Evolutionary conservation across 1,140 invertebrate genomes (phyloP), one percentile per base, ranked within the genome.

Genomic region (Drosophila hydei): DNA sequence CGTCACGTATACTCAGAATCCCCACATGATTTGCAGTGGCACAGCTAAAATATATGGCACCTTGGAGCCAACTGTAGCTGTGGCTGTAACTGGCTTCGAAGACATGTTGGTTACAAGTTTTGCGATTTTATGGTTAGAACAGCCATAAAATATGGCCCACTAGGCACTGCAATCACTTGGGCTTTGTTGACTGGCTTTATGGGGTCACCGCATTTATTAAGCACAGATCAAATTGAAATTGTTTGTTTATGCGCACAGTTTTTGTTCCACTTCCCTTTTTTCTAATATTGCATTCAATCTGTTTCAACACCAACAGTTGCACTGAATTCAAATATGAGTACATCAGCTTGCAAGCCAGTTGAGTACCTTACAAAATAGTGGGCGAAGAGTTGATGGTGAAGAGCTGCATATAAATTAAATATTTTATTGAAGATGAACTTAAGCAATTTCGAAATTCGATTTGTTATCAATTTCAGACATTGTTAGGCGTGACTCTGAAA

Each of bases 61-160:
- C 62, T 54, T 52, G 64, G 70, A 74, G 81, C 62, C 72, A 56
- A 58, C 25, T 65, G 48, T 52, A 48, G 67, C 61, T 65, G 48
- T 52, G 45, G 67, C 61, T 33, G 30, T 33, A 33, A 12, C 30
- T 65, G 60, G 65, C 75, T 23, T 58, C 60, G 71, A 87, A 77
- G 81, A 77, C 60, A 77, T 65, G 62, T 70, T 65, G 78, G 67
- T 83, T 80, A 87, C 77, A 87, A 80, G 58, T 63, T 69, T 50
- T 58, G 64, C 58, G 51, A 80, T 77, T 79, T 79, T 81, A 64
- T 73, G 71, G 30, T 3, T 73, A 51, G 40, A 59, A 40, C 12
- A 25, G 45, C 42, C 48, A 73, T 67, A 76, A 69, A 76, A 76
- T 72, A 73, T 68, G 51, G 45, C 40, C 47, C 52, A 19, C 12